Evolutionary conservation across 2,797 vertebrate genomes (phyloP).

Genomic region (Aldrovandia affinis): DNA sequence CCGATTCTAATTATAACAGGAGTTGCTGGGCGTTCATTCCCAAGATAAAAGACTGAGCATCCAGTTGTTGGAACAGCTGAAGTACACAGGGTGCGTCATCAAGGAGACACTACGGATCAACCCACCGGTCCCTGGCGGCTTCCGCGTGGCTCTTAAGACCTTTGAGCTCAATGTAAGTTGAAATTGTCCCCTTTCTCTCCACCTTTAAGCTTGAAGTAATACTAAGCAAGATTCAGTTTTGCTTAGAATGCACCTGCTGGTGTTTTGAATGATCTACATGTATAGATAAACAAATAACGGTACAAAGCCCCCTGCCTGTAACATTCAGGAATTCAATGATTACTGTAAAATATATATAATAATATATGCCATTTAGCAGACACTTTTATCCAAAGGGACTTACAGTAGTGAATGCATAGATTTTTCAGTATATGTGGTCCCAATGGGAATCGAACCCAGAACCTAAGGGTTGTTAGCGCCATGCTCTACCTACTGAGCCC

Average conservation of each 20-base stretch:
- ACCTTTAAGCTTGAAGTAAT: background rate
- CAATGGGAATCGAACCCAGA: no score
- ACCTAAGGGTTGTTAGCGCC: no score
- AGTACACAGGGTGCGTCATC: conserved; percentile 89
- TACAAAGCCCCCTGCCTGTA: background rate
- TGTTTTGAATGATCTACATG: no score
- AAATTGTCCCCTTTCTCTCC: background rate
- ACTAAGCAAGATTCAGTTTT: background rate
- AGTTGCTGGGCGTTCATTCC: conserved; percentile 75
- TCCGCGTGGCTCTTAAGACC: conserved; percentile 93
- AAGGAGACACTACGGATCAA: conserved; percentile 94
- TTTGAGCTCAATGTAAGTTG: conserved; percentile 90
- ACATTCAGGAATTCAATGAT: background rate
- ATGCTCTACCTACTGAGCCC: no score
- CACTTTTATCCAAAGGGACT: no score
- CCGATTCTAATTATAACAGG: conserved; percentile 70
- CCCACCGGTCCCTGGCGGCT: conserved; percentile 93
- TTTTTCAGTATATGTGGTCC: no score
- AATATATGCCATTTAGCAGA: no score
- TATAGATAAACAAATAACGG: no score
- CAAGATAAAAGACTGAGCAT: conserved; percentile 79
- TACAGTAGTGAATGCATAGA: no score
- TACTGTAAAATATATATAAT: no score
- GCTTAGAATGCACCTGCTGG: background rate
- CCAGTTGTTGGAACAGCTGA: conserved; percentile 85